Evolutionary conservation across 2,888 invertebrate genomes (phyloP), one percentile per base, ranked within the genome.

Genomic region (Andricus curvator): DNA sequence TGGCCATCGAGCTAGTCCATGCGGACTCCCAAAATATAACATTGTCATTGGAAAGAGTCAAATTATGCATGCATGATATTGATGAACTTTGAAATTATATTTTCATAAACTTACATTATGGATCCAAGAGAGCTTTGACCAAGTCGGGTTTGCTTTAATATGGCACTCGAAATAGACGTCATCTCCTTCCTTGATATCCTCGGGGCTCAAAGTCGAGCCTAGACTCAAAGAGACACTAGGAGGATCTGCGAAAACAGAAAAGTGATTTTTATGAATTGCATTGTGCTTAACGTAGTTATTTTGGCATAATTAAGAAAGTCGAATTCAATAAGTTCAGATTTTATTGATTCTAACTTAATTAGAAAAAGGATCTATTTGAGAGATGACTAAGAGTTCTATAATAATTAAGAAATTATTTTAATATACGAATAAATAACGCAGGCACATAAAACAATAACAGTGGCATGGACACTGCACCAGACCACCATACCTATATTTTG

Each of bases 161-260:
- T 97, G 97, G 93, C 98, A 98, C 94, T 98, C 98, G 93, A 98
- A 97, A 94, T 97, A 97, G 82, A 97, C 97, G 93, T 97, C 97
- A 90, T 97, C 97, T 78, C 97, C 97, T 93, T 98, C 98, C 93
- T 97, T 98, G 94, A 98, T 98, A 94, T 97, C 97, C 86, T 96
- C 96, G 81, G 97, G 96, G 88, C 96, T 96, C 86, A 98, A 94
- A 81, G 97, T 97, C 90, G 97, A 96, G 90, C 98, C 98, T 86
- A 98, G 94, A 83, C 96, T 94, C 87, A 98, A 93, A 79, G 96
- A 95, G 84, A 98, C 97, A 91, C 97, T 96, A 74, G 98, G 98
- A 20, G 97, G 96, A 94, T 97, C 98, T 98, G 94, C 37, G 93
- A 94, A 68, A 56, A 80, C 29, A 44, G 56, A 60, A 60, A 60